Conservation (phyloP, 1,140 invertebrate species). For the Macrotrachela quadricornifera region DNA sequence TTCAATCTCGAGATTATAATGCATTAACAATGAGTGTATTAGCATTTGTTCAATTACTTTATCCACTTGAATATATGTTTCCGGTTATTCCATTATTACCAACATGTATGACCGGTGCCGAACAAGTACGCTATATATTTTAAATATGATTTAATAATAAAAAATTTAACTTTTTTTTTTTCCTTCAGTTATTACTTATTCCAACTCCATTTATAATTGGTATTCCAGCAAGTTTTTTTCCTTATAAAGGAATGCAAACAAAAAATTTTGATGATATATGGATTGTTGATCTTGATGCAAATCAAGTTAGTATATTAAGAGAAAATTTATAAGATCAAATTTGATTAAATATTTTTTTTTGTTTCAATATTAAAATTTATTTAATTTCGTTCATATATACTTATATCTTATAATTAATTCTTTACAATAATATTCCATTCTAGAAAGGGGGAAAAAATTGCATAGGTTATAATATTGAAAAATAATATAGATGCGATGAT, state of each 20-base stretch:
- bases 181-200: slow-evolving; percentile 48
- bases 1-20: slow-evolving; percentile 94
- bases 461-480: no score
- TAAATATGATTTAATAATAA: no score
- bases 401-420: no score
- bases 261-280: slow-evolving; percentile 94
- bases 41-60: slow-evolving; percentile 93
- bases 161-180: no score
- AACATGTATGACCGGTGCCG: slow-evolving; percentile 88
- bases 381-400: no score
- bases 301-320: no score
- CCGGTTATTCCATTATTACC: slow-evolving; percentile 92
- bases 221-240: slow-evolving; percentile 79
- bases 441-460: no score
- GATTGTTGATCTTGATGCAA: slow-evolving; percentile 92
- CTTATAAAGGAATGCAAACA: slow-evolving; percentile 43
- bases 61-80: slow-evolving; percentile 99
- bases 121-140: slow-evolving; percentile 39
- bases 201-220: slow-evolving; percentile 97
- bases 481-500: no score
- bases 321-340: no score
- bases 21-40: slow-evolving; percentile 97
- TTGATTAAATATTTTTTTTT: no score
- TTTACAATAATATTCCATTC: no score
- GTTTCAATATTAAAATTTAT: no score